These are phyloP conservation scores for Trachops cirrhosus DNA, from an alignment of 2,797 vertebrate genomes.

Conservation along the genomic window DNA sequence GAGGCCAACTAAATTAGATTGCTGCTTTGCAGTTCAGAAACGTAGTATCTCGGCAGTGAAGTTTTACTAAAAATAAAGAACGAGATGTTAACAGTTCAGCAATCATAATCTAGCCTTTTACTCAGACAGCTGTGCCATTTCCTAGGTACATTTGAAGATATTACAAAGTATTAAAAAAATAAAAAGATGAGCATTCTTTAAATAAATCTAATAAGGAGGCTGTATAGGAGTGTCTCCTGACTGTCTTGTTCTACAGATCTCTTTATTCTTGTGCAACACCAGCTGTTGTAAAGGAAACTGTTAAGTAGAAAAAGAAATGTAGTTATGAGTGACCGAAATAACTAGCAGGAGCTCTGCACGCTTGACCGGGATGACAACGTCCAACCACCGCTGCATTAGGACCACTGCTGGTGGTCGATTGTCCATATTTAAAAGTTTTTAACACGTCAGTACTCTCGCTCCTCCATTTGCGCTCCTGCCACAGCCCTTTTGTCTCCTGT, in stretches of 20 bases:
- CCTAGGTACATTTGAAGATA: background rate
- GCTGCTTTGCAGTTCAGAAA: conserved; percentile 26
- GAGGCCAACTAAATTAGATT: conserved; percentile 8
- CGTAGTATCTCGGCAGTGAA: background rate
- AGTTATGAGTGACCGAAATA: background rate
- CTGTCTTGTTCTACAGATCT: background rate
- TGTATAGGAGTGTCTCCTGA: background rate
- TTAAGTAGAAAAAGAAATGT: background rate
- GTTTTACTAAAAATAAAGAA: conserved; percentile 51
- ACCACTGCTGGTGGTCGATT: background rate
- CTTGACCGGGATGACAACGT: background rate
- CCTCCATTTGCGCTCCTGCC: background rate
- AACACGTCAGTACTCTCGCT: background rate
- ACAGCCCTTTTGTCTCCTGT: background rate
- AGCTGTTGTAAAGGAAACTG: background rate
- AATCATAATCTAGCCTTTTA: background rate
- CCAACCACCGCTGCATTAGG: background rate
- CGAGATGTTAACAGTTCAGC: conserved; percentile 17
- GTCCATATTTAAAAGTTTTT: background rate
- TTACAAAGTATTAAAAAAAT: background rate
- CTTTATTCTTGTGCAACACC: background rate
- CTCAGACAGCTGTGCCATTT: background rate
- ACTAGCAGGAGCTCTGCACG: background rate
- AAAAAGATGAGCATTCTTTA: background rate
- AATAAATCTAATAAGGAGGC: background rate